Evolutionary conservation across 2,888 invertebrate species (phyloP), one percentile per base, ranked within the genome.

Genomic region (Prenolepis imparis): DNA sequence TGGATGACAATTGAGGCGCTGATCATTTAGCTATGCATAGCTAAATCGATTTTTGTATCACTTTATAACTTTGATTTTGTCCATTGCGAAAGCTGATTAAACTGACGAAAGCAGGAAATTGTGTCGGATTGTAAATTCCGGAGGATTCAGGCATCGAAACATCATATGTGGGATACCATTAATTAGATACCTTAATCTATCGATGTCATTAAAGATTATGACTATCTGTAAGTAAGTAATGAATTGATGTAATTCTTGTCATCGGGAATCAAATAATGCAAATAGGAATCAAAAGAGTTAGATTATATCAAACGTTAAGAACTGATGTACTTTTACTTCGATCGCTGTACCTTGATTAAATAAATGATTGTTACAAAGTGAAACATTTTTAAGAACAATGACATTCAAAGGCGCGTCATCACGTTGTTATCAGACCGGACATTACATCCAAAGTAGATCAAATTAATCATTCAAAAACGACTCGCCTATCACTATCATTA

Each of bases 351-450:
- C 61, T 73, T 32, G 15, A 57, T 18, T 24, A 78, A 70, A 78
- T 78, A 70, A 78, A 78, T 59, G 11, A 44, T 59, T 70, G 70
- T 78, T 70, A 70, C 41, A 15, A 78, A 68, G 57, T 59, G 28
- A 55, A 78, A 78, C 55, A 0, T 78, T 57, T 70, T 15, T 44
- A 70, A 32, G 36, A 21, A 61, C 61, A 63, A 41, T 3, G 8
- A 41, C 18, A 28, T 59, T 41, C n/a, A 73, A 24, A 24, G 4
- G 59, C 15, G 32, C 24, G 39, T 66, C 24, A 52, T 48, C 1
- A 15, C 8, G n/a, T 70, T 63, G n/a, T n/a, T n/a, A 48, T n/a
- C 21, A 48, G 36, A 39, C 4, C 8, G 48, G 8, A 2, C 11
- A 64, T 75, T 52, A 3, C 3, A 36, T 64, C 12, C 18, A 74